These are phyloP conservation scores for Amphipoea oculea DNA, from an alignment of 2,888 invertebrate species.

Conservation along the genomic window DNA sequence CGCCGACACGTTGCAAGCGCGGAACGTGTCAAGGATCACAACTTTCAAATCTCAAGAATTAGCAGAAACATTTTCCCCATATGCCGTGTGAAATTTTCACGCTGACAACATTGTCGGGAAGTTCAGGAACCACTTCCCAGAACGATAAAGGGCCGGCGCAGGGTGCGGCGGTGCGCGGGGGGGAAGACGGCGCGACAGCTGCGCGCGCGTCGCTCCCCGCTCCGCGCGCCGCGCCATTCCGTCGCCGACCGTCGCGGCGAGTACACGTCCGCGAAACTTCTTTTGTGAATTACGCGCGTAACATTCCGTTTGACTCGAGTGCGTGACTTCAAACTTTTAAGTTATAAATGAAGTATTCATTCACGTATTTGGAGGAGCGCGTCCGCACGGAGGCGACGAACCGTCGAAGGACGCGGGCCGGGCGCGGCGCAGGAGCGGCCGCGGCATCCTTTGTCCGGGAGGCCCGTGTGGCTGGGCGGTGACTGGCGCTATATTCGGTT, in stretches of 20 bases:
- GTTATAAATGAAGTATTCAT: conserved; percentile 70
- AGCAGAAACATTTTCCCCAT: conserved; percentile 70
- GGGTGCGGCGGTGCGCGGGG: conserved; percentile 72
- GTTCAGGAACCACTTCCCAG: conserved; percentile 91
- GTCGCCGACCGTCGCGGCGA: conserved; percentile 77
- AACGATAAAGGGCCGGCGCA: conserved; percentile 88
- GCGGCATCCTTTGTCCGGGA: conserved; percentile 83
- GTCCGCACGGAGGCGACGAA: conserved; percentile 60
- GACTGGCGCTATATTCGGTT: conserved; percentile 90
- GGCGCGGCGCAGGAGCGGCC: conserved; percentile 82
- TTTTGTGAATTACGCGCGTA: conserved; percentile 78
- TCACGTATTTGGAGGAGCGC: conserved; percentile 66
- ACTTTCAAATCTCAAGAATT: conserved; percentile 78
- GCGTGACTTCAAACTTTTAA: conserved; percentile 76
- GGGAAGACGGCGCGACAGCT: conserved; percentile 85
- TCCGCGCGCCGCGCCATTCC: conserved; percentile 80
- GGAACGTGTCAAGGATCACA: conserved; percentile 85
- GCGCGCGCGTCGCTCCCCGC: conserved; percentile 87
- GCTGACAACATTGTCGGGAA: conserved; percentile 87
- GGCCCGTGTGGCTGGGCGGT: conserved; percentile 89
- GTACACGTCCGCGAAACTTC: conserved; percentile 69
- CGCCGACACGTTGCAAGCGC: conserved; percentile 73
- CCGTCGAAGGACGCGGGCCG: conserved; percentile 69
- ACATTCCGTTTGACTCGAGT: conserved; percentile 78
- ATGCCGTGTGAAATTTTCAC: conserved; percentile 72